Conservation (phyloP, 2,113 vertebrate genomes). For the Mormyrus lacerda region DNA sequence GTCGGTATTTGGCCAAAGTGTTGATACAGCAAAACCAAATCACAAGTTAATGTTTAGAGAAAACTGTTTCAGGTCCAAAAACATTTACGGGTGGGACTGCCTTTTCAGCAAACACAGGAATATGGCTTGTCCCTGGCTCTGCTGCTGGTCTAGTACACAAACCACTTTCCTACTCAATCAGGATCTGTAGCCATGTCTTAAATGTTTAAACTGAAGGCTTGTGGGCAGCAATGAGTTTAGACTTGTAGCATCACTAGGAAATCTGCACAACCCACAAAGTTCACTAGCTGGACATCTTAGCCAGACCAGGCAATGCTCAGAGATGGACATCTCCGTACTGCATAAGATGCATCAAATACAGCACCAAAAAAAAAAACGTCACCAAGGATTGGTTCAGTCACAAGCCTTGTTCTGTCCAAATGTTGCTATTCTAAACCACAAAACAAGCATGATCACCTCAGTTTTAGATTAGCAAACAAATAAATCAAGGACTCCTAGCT, state of each 20-base stretch:
- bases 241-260: neutral
- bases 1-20: neutral
- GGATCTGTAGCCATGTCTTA: neutral
- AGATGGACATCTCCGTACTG: neutral
- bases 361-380: neutral
- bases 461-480: neutral
- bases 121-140: neutral
- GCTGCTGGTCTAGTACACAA: neutral
- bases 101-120: neutral
- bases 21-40: neutral
- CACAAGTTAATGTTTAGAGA: neutral
- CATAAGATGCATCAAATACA: neutral
- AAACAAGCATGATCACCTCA: neutral
- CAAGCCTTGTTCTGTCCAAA: neutral
- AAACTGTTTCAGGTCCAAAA: neutral
- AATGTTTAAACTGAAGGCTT: neutral
- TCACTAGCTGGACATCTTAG: neutral
- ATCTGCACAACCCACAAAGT: neutral
- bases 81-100: neutral
- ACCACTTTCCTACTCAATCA: neutral
- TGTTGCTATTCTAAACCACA: neutral
- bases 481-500: neutral
- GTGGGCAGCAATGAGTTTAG: neutral
- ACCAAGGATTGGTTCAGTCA: neutral
- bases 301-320: neutral